Evolutionary conservation across 2,113 vertebrate species (phyloP).

Genomic region (Scomber japonicus): DNA sequence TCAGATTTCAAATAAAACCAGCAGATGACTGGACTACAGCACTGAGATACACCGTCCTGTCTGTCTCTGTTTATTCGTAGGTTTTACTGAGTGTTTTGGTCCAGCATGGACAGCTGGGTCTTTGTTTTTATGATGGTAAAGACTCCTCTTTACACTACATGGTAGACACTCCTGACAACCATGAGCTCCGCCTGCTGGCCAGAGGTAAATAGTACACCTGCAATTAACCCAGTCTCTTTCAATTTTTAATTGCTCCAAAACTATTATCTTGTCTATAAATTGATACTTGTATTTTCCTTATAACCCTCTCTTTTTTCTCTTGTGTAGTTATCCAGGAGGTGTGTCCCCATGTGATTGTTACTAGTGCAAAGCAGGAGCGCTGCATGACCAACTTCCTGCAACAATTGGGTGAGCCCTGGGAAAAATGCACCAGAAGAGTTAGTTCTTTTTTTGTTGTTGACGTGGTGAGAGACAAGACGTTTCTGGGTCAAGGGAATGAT

Average conservation of each 20-base stretch:
- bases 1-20: neutral
- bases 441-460: conserved; percentile 22
- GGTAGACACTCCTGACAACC: conserved; percentile 88
- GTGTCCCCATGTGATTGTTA: conserved; percentile 89
- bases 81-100: conserved; percentile 90
- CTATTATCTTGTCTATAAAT: neutral
- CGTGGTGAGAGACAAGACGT: conserved; percentile 21
- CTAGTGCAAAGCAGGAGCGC: conserved; percentile 94
- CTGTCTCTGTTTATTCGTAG: conserved; percentile 61
- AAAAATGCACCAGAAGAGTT: conserved; percentile 18
- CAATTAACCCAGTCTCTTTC: neutral
- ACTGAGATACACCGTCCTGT: neutral
- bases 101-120: conserved; percentile 87
- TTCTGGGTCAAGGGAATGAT: conserved; percentile 61
- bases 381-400: conserved; percentile 88
- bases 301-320: neutral
- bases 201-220: conserved; percentile 81
- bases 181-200: conserved; percentile 88
- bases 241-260: neutral
- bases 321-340: conserved; percentile 89
- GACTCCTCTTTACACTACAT: conserved; percentile 91
- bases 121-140: conserved; percentile 92
- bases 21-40: neutral
- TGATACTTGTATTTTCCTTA: neutral
- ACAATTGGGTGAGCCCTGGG: conserved; percentile 80